Evolutionary conservation across 2,888 invertebrate species (phyloP), one percentile per base, ranked within the genome.

Genomic region (Poecilus cupreus): DNA sequence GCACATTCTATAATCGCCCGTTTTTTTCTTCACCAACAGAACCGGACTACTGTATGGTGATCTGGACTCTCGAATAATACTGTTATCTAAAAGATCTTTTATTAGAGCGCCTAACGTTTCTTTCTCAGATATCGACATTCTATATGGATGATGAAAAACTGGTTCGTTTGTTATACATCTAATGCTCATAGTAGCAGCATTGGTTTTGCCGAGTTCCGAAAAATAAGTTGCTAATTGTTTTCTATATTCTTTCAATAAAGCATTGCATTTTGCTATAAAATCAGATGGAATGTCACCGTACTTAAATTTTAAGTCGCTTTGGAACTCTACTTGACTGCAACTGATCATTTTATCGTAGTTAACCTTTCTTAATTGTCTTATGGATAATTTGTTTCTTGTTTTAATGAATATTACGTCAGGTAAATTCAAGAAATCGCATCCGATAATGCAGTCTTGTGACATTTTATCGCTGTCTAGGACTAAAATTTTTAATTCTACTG

Each of bases 31-130:
- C n/a, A n/a, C n/a, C n/a, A n/a, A n/a, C n/a, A n/a, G n/a, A n/a
- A n/a, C n/a, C n/a, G n/a, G 83, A 11, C 80, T 82, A 2, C 84
- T 83, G 74, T 84, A 86, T 1, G 84, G 83, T 0, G 86, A 87
- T 10, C 82, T 80, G 2, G 85, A 84, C 49, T 85, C 84, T 1
- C 83, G 57, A 8, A 85, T 82, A 11, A 85, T 85, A 6, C 83
- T 20, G n/a, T 75, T 46, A 4, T 77, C 76, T 51, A 83, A 32
- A 51, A 83, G 80, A 20, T 85, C 83, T 5, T 82, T 60, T 0
- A 85, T 81, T 22, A 85, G 85, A 32, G 81, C 75, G 18, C 81
- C 78, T 0, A 86, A 76, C 13, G 78, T 82, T 64, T 81, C 49
- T 5, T 82, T 77, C 22, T 84, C 85, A 2, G 76, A 68, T 8